Conservation (phyloP, 2,888 invertebrate species). For the Oscheius sp. region DNA sequence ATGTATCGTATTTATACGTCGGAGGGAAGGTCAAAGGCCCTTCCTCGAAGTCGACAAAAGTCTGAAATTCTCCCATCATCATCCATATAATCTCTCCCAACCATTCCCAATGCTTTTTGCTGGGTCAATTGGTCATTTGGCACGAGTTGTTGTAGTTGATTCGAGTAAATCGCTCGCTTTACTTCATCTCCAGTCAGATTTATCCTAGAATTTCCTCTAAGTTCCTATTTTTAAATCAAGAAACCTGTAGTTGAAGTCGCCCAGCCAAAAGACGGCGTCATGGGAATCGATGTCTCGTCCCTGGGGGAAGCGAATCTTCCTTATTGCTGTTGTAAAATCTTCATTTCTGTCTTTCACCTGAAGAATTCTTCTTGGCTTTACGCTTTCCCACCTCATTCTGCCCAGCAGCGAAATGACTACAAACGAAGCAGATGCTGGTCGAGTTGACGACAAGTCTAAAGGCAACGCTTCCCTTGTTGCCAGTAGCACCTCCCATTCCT, state of each 20-base stretch:
- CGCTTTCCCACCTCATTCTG: constrained; percentile 83
- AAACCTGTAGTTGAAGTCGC: constrained; percentile 93
- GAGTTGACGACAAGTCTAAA: constrained; percentile 83
- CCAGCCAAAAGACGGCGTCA: constrained; percentile 99
- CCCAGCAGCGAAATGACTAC: constrained; percentile 98
- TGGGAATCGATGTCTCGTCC: constrained; percentile 81
- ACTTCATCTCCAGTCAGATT: constrained; percentile 73
- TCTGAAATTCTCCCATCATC: too few species aligned
- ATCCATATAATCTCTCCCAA: too few species aligned
- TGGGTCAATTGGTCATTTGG: constrained; percentile 86
- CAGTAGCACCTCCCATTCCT: constrained; percentile 94
- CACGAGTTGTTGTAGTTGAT: constrained; percentile 81
- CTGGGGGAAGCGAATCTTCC: constrained; percentile 77
- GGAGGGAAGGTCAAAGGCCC: constrained; percentile 90
- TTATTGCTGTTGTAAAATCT: constrained; percentile 92
- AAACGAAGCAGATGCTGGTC: constrained; percentile 94
- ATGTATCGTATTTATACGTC: constrained; percentile 97
- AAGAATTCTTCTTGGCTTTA: neutral
- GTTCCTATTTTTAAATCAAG: neutral
- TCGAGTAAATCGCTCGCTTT: constrained; percentile 82
- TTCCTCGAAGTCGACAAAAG: constrained; percentile 91
- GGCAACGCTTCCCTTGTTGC: constrained; percentile 80
- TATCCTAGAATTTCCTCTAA: constrained; percentile 39
- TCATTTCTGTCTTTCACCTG: constrained; percentile 84
- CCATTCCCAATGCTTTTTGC: constrained; percentile 71